Conservation (phyloP, 2,113 vertebrate species). For the Tringa solitaria region DNA sequence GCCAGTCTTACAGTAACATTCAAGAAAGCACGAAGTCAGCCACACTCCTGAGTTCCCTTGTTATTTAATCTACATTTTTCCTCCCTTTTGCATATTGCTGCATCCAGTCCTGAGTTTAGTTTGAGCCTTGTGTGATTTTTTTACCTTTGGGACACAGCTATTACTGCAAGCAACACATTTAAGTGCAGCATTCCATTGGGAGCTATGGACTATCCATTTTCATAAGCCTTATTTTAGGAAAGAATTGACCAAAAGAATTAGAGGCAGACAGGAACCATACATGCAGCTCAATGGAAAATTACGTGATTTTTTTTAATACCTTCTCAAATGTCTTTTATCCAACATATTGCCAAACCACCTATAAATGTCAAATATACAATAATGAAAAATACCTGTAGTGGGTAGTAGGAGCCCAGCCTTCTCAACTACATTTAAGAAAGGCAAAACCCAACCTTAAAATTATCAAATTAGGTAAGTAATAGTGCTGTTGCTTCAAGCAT, state of each 20-base stretch:
- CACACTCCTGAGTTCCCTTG: background rate
- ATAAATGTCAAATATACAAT: background rate
- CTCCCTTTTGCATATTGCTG: background rate
- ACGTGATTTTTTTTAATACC: background rate
- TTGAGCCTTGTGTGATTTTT: background rate
- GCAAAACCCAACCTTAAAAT: background rate
- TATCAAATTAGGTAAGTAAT: background rate
- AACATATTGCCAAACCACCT: background rate
- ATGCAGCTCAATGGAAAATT: background rate
- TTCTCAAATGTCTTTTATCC: background rate
- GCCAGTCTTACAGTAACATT: background rate
- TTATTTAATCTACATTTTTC: background rate
- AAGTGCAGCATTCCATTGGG: background rate
- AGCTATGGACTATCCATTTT: background rate
- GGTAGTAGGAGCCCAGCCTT: background rate
- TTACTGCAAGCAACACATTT: rapidly evolving
- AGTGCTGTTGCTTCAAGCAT: background rate
- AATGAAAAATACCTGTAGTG: background rate
- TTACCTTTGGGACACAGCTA: background rate
- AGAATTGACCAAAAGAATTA: background rate
- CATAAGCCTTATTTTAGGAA: background rate
- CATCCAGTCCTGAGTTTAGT: background rate
- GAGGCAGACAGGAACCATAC: background rate
- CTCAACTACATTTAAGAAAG: background rate
- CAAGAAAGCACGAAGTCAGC: background rate